These are phyloP conservation scores for Okamejei kenojei DNA, from an alignment of 2,797 vertebrate genomes.

Conservation along the genomic window DNA sequence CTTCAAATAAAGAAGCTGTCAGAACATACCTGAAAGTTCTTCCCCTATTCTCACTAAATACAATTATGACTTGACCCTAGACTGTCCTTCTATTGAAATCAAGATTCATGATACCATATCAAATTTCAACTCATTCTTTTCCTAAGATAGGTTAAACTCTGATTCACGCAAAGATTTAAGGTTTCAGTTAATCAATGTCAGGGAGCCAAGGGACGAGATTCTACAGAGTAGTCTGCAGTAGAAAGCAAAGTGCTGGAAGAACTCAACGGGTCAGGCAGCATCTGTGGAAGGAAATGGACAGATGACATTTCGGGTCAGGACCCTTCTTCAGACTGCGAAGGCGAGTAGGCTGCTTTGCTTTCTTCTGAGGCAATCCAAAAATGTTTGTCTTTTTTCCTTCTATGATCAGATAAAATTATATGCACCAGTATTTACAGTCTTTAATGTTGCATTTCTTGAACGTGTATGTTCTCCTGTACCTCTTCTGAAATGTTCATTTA, in stretches of 20 bases:
- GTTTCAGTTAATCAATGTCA: conserved; percentile 1
- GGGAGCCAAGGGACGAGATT: too few relatives aligned
- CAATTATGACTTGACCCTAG: background rate
- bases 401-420: background rate
- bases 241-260: too few relatives aligned
- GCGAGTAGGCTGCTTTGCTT: background rate
- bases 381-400: background rate
- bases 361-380: background rate
- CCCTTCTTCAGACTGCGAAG: too few relatives aligned
- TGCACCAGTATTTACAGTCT: background rate
- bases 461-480: background rate
- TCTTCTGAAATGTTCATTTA: background rate
- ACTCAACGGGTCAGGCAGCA: too few relatives aligned
- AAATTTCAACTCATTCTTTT: background rate
- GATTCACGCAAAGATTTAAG: background rate
- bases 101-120: background rate
- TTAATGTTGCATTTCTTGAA: background rate
- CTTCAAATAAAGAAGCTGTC: background rate
- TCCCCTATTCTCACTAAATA: background rate
- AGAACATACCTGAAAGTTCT: background rate
- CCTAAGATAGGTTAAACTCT: background rate
- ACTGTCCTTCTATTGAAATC: background rate
- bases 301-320: too few relatives aligned
- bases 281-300: too few relatives aligned
- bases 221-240: background rate